These are phyloP conservation scores for Bucorvus abyssinicus DNA, from an alignment of 2,797 vertebrate species.

Conservation along the genomic window DNA sequence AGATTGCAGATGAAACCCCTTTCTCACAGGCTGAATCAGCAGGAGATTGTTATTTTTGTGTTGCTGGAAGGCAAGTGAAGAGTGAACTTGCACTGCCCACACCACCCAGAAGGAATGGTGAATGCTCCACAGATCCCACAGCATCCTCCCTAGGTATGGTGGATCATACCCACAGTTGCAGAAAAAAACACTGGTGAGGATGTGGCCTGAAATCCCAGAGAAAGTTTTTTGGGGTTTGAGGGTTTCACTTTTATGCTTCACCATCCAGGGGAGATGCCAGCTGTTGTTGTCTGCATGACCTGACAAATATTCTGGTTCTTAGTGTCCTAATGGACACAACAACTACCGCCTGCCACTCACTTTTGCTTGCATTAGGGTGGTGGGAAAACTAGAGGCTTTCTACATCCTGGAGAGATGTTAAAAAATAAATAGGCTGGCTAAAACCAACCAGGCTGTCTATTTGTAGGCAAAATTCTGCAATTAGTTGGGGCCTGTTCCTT, in stretches of 20 bases:
- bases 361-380: background rate
- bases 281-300: background rate
- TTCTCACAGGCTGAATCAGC: background rate
- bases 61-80: background rate
- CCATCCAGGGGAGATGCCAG: background rate
- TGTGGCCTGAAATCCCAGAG: background rate
- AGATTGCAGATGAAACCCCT: background rate
- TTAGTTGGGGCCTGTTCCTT: background rate
- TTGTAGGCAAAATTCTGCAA: background rate
- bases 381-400: background rate
- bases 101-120: background rate
- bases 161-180: background rate
- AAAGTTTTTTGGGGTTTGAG: background rate
- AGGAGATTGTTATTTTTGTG: background rate
- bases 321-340: background rate
- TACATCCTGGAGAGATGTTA: background rate
- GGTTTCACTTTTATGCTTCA: background rate
- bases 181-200: background rate
- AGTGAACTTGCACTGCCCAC: background rate
- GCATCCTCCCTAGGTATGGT: rapidly evolving
- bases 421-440: background rate
- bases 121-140: background rate
- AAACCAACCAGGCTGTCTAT: background rate
- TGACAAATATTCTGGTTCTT: background rate
- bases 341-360: background rate